phyloP scores from a whole-genome alignment of 2,888 invertebrate species.

The Tyria jacobaeae region DNA sequence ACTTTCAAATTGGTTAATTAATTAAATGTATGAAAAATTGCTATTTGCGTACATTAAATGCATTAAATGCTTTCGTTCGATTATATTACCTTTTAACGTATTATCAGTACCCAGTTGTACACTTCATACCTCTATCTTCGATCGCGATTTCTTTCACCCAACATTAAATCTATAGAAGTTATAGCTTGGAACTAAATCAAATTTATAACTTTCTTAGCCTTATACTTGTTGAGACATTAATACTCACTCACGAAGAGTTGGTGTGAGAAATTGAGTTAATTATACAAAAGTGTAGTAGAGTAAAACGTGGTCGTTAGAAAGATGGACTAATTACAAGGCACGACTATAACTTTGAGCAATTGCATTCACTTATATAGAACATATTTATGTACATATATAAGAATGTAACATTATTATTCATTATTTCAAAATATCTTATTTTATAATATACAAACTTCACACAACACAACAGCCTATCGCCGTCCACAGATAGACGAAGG shows the following conservation, averaged over 20 bases:
- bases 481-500: too few species aligned
- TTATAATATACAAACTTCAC: too few species aligned
- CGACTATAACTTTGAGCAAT: conserved; percentile 19
- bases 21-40: background rate
- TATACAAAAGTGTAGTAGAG: conserved; percentile 20
- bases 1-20: background rate
- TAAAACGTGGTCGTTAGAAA: conserved; percentile 22
- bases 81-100: background rate
- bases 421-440: too few species aligned
- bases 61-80: background rate
- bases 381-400: too few species aligned
- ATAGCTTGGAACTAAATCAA: conserved; percentile 12
- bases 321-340: conserved; percentile 7
- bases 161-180: conserved; percentile 33
- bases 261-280: conserved; percentile 24
- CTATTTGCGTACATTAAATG: too few species aligned
- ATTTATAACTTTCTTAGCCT: conserved; percentile 15
- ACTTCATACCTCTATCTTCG: conserved; percentile 33
- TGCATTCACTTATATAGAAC: conserved; percentile 4
- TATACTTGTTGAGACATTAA: conserved; percentile 12
- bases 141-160: conserved; percentile 40
- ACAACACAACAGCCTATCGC: too few species aligned
- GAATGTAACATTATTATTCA: too few species aligned
- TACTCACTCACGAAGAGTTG: background rate
- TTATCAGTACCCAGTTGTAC: conserved; percentile 10